Percentiles rank a stretch among this genome's conserved stretches.
phyloP scores from a whole-genome alignment of 2,113 vertebrate genomes.

The Microcebus lehilahytsara region DNA sequence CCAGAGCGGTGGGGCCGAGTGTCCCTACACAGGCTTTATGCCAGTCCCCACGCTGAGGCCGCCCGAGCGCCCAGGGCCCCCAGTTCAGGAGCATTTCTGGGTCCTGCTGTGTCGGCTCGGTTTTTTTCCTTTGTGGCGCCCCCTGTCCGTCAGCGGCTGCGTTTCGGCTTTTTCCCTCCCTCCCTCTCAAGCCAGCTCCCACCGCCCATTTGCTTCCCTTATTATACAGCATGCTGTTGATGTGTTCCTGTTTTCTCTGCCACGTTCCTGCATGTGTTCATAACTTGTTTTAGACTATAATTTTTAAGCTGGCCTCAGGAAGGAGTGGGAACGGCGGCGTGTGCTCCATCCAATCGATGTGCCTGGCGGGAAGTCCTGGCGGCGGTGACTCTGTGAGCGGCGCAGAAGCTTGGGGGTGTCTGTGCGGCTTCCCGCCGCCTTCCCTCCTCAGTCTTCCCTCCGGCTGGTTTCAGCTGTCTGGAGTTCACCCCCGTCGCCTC shows the following conservation, averaged over 20 bases:
- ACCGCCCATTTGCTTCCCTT: conserved; percentile 35
- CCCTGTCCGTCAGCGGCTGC: background rate
- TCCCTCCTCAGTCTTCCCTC: too few relatives aligned
- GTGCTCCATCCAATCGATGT: background rate
- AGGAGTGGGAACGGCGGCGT: background rate
- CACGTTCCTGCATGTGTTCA: conserved; percentile 26
- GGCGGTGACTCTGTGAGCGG: background rate
- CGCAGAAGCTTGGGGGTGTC: background rate
- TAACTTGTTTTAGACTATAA: background rate
- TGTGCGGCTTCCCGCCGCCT: background rate
- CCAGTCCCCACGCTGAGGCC: background rate
- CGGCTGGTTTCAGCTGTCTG: background rate
- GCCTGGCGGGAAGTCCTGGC: background rate
- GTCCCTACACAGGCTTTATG: background rate
- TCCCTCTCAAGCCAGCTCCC: background rate
- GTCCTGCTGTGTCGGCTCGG: rapidly evolving
- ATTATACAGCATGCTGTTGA: background rate
- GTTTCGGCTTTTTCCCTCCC: background rate
- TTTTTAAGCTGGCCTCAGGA: conserved; percentile 19
- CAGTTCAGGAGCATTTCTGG: background rate
- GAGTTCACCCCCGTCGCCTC: background rate
- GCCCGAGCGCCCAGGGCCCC: background rate
- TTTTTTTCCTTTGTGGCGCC: background rate
- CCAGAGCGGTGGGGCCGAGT: too few relatives aligned
- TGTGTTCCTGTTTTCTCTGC: background rate